Base-by-base conservation (phyloP, 2,797 vertebrate genomes). In the Acanthurus leucopareius region DNA sequence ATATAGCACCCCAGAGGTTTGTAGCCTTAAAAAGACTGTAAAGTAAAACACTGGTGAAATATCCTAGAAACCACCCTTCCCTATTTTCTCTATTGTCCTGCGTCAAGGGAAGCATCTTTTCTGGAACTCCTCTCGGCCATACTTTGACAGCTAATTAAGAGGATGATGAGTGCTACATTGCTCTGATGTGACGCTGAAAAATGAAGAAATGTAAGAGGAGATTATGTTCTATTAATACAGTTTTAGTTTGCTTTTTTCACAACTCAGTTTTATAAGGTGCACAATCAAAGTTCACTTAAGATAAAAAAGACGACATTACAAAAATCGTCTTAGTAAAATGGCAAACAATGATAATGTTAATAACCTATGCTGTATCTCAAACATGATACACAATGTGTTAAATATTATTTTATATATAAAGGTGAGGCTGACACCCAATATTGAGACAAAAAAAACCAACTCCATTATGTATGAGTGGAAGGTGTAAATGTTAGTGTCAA, bases 131-230 rank as follows among this genome's bases (percentile, higher is more conserved):
- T 94, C 85, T 87, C 6, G 88, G 94, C 92, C 89, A 92, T 89
- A 86, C 82, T 93, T 67, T 95, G 94, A 94, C 94, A 95, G 92
- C 93, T 94, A 93, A 95, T 94, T 94, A 94, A 91, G 73, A 91
- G 70, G 77, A 84, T 94, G 93, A 95, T 90, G 92, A 92, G 92
- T 91, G 89, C 91, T 82, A 88, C 88, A 79, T 89, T 89, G 85
- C 88, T 90, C 65, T 82, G 86, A 91, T 88, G 83, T 92, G 87
- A 85, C 58, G 64, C 65, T 73, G 82, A 93, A 85, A 89, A 87
- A 86, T 90, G 82, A 83, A 89, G 92, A 68, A 35, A 91, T 78
- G 76, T 87, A 86, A 85, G 78, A 68, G 75, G 77, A 95, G 85
- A 92, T 93, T 89, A 88, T 86, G 77, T 87, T 89, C 90, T 91